Percentiles rank a stretch among this genome's conserved stretches.
These are phyloP conservation scores for Cyrtodaria siliqua DNA, from an alignment of 2,888 invertebrate genomes.

Conservation along the genomic window DNA sequence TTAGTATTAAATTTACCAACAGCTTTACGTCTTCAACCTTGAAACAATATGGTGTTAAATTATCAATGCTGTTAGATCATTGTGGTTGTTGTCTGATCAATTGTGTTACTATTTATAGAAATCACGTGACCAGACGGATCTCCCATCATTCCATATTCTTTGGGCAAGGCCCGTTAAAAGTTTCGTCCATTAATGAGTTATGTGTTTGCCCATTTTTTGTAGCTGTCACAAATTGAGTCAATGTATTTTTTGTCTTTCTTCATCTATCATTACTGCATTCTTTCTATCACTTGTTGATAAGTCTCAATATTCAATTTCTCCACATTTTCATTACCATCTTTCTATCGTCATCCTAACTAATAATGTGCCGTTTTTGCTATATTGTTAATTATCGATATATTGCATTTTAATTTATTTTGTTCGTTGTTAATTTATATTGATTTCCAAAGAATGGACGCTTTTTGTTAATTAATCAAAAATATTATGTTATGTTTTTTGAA, in stretches of 20 bases:
- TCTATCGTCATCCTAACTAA: too few species aligned
- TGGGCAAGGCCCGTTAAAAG: slow-evolving; percentile 63
- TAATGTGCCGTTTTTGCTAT: too few species aligned
- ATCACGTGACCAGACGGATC: slow-evolving; percentile 50
- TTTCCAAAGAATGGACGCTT: too few species aligned
- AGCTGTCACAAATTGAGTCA: slow-evolving; percentile 52
- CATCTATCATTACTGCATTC: not conserved
- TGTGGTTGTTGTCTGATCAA: not conserved
- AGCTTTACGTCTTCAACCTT: too few species aligned
- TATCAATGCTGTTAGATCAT: too few species aligned
- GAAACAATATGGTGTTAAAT: too few species aligned
- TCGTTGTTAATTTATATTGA: too few species aligned
- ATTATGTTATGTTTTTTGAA: too few species aligned
- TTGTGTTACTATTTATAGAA: slow-evolving; percentile 10
- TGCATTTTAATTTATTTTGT: too few species aligned
- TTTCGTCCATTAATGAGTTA: slow-evolving; percentile 43
- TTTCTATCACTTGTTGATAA: not conserved
- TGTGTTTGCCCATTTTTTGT: slow-evolving; percentile 47
- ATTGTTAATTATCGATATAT: too few species aligned
- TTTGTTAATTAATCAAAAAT: too few species aligned
- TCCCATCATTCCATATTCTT: slow-evolving; percentile 57
- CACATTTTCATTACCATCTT: not conserved
- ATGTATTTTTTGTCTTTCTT: not conserved
- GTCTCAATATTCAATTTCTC: slow-evolving; percentile 6
- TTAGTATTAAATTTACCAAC: too few species aligned